Evolutionary conservation across 1,140 invertebrate genomes (phyloP).

Genomic region (Tribolium castaneum): DNA sequence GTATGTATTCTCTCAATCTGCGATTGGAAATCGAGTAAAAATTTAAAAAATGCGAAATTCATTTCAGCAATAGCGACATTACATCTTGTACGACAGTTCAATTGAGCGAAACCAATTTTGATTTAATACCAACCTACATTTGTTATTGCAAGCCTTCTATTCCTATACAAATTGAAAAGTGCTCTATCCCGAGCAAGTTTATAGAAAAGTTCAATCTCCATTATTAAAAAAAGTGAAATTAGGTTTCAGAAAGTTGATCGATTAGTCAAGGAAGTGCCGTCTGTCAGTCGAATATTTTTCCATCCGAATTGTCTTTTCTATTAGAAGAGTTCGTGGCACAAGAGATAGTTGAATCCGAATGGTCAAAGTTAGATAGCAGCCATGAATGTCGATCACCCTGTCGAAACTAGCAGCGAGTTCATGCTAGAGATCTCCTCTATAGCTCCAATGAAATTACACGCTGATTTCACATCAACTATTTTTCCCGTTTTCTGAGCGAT

Average conservation of each 20-base stretch:
- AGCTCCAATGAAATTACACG: slow-evolving; percentile 50
- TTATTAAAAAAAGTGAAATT: background rate
- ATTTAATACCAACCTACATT: background rate
- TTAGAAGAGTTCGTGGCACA: slow-evolving; percentile 35
- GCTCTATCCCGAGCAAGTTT: background rate
- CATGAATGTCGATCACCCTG: slow-evolving; percentile 50
- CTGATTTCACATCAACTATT: slow-evolving; percentile 50
- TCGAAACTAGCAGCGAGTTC: slow-evolving; percentile 37
- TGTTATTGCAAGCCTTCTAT: background rate
- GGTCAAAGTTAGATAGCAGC: slow-evolving; percentile 50
- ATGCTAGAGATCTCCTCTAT: slow-evolving; percentile 45
- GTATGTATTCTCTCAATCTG: background rate
- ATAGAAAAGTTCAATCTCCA: background rate
- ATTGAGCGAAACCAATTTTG: background rate
- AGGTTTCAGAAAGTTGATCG: slow-evolving; percentile 14
- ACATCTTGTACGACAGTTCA: background rate
- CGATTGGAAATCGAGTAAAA: background rate
- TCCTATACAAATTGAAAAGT: background rate
- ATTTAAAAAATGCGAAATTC: background rate
- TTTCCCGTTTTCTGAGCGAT: slow-evolving; percentile 48
- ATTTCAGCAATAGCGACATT: background rate
- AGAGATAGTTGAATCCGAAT: slow-evolving; percentile 41
- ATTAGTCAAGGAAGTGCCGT: slow-evolving; percentile 1
- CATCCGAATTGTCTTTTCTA: slow-evolving; percentile 36
- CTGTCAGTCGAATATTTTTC: slow-evolving; percentile 37